Base-by-base conservation (phyloP, 2,888 invertebrate species). In the Drosophila prolongata region DNA sequence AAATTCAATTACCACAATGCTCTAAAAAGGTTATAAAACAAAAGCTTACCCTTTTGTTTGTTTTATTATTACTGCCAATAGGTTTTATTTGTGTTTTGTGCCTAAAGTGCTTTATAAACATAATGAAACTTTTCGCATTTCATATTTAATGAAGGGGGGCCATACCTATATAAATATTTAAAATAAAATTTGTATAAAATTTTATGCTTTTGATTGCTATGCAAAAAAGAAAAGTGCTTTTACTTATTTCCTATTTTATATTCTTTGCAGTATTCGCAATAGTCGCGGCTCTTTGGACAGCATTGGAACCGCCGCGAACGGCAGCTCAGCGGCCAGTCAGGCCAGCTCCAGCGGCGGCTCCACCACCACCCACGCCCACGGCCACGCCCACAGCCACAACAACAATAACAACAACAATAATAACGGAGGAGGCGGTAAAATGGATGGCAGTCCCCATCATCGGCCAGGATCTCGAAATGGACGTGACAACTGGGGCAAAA, bases 281-380 rank as follows among this genome's bases (percentile, higher is more conserved):
- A 92, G 92, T 86, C 92, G 92, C 61, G 92, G 92, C 57, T 92
- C 92, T 67, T 83, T 92, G 55, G 92, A 92, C 56, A 92, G 92
- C 76, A 90, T 92, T 75, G 91, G 92, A 46, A 91, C 92, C 73
- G 89, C 90, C 70, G 90, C 91, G 6, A 87, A 91, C 74, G 90
- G 91, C 55, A 90, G 91, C 46, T 91, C 91, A 11, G 89, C 84
- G 42, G 91, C 90, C 47, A 91, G 91, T 52, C 91, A 90, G 78
- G 91, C 87, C 70, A 90, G 91, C 75, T 91, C 90, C 46, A 90
- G 67, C 76, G 78, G 81, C 49, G 70, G 78, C 64, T 68, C 89
- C 78, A 52, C 61, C 43, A 67, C 56, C 71, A 75, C 75, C 68
- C 73, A 75, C 42, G 75, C 61, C 52, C 55, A 72, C 50, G 35